These are phyloP conservation scores for Megalopta genalis DNA, from an alignment of 1,140 invertebrate genomes.

Conservation along the genomic window DNA sequence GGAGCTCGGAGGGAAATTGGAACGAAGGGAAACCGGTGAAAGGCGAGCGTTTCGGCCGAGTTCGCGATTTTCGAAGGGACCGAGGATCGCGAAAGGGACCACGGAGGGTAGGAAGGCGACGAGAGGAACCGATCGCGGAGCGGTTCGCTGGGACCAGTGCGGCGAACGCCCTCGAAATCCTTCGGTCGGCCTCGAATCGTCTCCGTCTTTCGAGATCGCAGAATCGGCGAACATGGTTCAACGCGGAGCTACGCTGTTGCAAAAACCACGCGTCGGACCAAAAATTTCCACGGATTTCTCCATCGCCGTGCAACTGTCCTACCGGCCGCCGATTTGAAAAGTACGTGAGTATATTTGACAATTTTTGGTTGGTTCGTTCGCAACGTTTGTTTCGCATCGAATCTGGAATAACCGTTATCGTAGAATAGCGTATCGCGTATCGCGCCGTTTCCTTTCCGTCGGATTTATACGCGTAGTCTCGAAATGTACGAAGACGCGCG, in stretches of 20 bases:
- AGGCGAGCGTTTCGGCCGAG: not conserved
- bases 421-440: no score
- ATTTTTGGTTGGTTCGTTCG: not conserved
- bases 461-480: no score
- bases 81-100: not conserved
- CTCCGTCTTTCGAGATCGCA: not conserved
- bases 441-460: no score
- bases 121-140: not conserved
- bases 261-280: not conserved
- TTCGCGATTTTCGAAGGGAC: not conserved
- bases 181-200: not conserved
- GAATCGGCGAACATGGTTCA: conserved; percentile 22
- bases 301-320: conserved; percentile 18
- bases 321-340: conserved; percentile 56
- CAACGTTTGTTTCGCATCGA: no score
- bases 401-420: no score
- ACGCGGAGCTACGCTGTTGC: not conserved
- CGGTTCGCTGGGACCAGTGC: not conserved
- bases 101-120: not conserved
- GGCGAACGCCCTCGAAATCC: not conserved
- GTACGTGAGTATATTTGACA: conserved; percentile 17
- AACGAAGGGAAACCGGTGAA: not conserved
- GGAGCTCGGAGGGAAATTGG: not conserved
- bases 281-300: not conserved
- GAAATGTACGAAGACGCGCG: no score